Evolutionary conservation across 2,797 vertebrate genomes (phyloP).

Genomic region (Pachyuromys duprasi): DNA sequence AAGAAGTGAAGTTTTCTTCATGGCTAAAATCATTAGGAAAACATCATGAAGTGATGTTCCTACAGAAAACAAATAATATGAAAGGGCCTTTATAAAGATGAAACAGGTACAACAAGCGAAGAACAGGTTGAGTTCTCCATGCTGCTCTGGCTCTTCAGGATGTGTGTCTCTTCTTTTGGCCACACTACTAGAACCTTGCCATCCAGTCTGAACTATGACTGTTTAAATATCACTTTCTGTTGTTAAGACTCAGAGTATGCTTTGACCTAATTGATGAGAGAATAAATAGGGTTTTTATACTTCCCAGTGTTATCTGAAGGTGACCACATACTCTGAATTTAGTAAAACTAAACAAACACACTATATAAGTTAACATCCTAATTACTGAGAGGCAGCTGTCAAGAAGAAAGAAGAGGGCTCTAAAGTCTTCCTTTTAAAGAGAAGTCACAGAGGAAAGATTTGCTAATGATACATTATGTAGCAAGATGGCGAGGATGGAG

Average conservation of each 20-base stretch:
- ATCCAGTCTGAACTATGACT: neutral
- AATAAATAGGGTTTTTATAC: neutral
- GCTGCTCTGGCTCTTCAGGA: neutral
- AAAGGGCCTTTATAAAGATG: neutral
- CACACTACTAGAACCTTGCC: neutral
- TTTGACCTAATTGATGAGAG: neutral
- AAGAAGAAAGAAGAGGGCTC: neutral
- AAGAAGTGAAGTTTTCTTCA: neutral
- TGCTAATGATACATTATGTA: neutral
- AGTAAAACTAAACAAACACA: neutral
- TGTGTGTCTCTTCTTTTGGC: neutral
- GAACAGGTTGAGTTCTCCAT: too few species aligned
- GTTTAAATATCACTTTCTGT: neutral
- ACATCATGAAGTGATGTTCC: neutral
- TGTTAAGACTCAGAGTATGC: neutral
- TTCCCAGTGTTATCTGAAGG: neutral
- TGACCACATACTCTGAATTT: neutral
- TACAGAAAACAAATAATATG: neutral
- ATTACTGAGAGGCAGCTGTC: neutral
- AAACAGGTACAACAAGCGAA: neutral
- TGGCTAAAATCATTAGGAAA: neutral
- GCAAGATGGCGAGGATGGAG: neutral
- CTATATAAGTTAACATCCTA: neutral
- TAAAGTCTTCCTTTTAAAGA: neutral
- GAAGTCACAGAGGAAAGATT: neutral